Percentiles rank a stretch among this genome's conserved stretches.
Evolutionary conservation across 2,888 invertebrate species (phyloP).

Genomic region (Beris chalybata): DNA sequence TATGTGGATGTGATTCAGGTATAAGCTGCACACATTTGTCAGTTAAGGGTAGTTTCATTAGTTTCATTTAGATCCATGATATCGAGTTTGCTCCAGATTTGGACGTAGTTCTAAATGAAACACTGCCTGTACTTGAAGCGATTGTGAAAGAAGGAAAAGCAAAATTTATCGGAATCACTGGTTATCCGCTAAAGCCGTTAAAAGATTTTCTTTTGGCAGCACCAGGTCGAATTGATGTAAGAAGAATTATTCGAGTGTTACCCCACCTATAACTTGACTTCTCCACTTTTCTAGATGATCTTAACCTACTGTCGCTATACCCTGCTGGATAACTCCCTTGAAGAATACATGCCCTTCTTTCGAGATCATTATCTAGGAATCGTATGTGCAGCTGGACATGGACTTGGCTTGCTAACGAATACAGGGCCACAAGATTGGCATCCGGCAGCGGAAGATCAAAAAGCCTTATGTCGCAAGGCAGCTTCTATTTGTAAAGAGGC

Average conservation of each 20-base stretch:
- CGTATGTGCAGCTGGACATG: conserved; percentile 80
- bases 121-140: conserved; percentile 77
- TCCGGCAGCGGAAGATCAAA: conserved; percentile 68
- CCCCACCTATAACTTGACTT: background rate
- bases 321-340: conserved; percentile 75
- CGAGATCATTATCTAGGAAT: conserved; percentile 70
- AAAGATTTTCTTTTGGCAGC: conserved; percentile 72
- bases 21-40: background rate
- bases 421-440: conserved; percentile 79
- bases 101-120: conserved; percentile 79
- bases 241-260: conserved; percentile 8
- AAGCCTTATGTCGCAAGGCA: conserved; percentile 64
- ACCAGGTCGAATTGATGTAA: conserved; percentile 54
- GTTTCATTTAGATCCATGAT: conserved; percentile 78
- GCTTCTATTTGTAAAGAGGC: conserved; percentile 67
- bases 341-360: conserved; percentile 73
- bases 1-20: conserved; percentile 92
- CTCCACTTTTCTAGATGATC: conserved; percentile 40
- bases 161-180: conserved; percentile 81
- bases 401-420: conserved; percentile 81
- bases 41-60: background rate
- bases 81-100: conserved; percentile 80
- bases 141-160: conserved; percentile 74
- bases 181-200: conserved; percentile 77
- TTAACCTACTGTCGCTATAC: conserved; percentile 80